Percentiles rank a stretch among this genome's conserved stretches.
These are phyloP conservation scores for Neogale vison DNA, from an alignment of 2,113 vertebrate genomes.

Conservation along the genomic window DNA sequence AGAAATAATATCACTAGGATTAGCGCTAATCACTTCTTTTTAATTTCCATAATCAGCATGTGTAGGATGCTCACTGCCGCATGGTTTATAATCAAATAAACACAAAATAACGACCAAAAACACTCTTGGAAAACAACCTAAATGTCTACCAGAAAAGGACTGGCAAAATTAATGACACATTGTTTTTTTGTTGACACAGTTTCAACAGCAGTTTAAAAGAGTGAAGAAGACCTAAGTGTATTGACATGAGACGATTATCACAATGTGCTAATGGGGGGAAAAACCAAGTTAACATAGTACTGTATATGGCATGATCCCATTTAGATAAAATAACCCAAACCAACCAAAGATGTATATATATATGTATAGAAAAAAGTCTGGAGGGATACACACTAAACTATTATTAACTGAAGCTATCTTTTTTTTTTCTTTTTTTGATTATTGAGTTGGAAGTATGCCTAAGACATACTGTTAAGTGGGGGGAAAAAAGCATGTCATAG, in stretches of 20 bases:
- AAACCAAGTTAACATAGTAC: neutral
- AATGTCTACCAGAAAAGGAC: neutral
- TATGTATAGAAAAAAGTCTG: neutral
- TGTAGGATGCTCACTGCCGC: neutral
- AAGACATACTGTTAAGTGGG: neutral
- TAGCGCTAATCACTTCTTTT: too few relatives aligned
- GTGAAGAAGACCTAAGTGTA: neutral
- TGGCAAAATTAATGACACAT: constrained; percentile 6
- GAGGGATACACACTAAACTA: neutral
- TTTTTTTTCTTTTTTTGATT: neutral
- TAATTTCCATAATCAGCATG: too few relatives aligned
- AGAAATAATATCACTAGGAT: neutral
- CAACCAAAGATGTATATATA: neutral
- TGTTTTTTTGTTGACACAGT: neutral
- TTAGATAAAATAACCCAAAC: neutral
- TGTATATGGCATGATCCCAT: neutral
- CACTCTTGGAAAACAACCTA: neutral
- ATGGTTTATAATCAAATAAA: neutral
- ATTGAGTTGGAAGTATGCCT: neutral
- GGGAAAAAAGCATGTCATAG: neutral
- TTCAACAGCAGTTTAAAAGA: neutral
- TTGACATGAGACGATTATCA: neutral
- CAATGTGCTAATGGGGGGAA: neutral
- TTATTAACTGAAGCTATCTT: neutral
- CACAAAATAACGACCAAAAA: neutral